Conservation (phyloP, 2,113 vertebrate genomes). For the Pseudonaja textilis region DNA sequence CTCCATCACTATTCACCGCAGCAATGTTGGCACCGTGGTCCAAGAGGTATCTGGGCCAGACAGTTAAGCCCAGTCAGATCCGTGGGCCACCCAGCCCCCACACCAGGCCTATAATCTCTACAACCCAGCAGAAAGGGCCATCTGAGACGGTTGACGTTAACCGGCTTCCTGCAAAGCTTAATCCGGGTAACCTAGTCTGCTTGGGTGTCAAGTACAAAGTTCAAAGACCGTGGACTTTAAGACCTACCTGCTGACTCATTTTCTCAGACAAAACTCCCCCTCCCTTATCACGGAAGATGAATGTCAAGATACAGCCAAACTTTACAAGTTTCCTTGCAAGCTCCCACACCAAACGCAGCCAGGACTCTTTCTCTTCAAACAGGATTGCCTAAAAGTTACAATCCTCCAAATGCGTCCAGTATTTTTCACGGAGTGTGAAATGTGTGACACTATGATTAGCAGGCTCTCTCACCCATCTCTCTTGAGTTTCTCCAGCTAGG, state of each 20-base stretch:
- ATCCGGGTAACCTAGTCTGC: background rate
- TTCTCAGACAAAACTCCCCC: background rate
- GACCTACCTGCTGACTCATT: background rate
- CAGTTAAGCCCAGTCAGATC: constrained; percentile 2
- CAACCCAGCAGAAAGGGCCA: no score
- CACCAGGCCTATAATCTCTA: background rate
- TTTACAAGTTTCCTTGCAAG: background rate
- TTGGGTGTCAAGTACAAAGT: background rate
- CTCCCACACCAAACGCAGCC: background rate
- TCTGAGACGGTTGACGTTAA: no score
- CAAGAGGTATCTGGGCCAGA: constrained; percentile 79
- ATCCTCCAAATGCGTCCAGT: no score
- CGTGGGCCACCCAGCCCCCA: background rate
- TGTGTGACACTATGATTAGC: background rate
- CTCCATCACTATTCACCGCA: constrained; percentile 87
- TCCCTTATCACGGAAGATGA: background rate
- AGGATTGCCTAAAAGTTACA: background rate
- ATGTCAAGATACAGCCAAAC: background rate
- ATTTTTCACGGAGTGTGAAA: background rate
- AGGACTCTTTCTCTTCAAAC: background rate
- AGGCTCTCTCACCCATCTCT: no score
- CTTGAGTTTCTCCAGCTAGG: background rate
- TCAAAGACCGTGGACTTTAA: background rate
- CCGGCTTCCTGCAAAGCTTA: background rate
- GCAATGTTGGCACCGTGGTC: constrained; percentile 78